These are phyloP conservation scores for Fregata magnificens DNA, from an alignment of 2,113 vertebrate species.

Conservation along the genomic window DNA sequence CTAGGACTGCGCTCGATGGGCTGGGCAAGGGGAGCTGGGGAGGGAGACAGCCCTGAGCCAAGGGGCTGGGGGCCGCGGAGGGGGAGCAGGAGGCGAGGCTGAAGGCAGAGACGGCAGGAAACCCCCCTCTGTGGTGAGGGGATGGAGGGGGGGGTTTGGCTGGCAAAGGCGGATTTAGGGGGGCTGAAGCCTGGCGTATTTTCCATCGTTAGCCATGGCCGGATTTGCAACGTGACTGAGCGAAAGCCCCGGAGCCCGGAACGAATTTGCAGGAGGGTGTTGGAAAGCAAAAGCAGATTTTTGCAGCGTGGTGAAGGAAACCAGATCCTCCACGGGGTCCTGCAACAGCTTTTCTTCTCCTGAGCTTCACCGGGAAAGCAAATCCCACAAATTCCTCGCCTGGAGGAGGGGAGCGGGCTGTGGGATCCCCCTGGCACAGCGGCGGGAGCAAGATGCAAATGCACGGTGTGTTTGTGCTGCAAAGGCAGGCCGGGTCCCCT, in stretches of 20 bases:
- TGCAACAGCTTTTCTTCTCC: not conserved
- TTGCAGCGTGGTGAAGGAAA: conserved; percentile 10
- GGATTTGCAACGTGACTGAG: not conserved
- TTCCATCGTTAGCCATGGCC: not conserved
- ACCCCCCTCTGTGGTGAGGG: not conserved
- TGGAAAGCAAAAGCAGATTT: conserved; percentile 28
- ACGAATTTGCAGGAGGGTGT: not conserved
- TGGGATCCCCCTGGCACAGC: fast-evolving
- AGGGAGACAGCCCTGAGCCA: not conserved
- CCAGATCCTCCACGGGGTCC: not conserved
- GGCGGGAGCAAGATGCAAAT: not conserved
- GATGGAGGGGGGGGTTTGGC: not conserved
- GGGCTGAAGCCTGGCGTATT: not conserved
- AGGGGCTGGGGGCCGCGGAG: conserved; percentile 19
- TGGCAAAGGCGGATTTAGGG: not conserved
- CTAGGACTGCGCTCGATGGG: not conserved
- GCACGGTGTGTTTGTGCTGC: fast-evolving
- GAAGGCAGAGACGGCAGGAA: conserved; percentile 5
- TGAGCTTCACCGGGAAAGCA: not conserved
- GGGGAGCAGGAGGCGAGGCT: not conserved
- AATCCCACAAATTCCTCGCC: not conserved
- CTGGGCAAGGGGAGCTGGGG: not conserved
- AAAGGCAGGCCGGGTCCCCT: fast-evolving
- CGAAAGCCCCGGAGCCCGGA: not conserved
- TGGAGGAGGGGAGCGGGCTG: not conserved